phyloP scores from a whole-genome alignment of 1,140 invertebrate genomes.

The Drosophila busckii region DNA sequence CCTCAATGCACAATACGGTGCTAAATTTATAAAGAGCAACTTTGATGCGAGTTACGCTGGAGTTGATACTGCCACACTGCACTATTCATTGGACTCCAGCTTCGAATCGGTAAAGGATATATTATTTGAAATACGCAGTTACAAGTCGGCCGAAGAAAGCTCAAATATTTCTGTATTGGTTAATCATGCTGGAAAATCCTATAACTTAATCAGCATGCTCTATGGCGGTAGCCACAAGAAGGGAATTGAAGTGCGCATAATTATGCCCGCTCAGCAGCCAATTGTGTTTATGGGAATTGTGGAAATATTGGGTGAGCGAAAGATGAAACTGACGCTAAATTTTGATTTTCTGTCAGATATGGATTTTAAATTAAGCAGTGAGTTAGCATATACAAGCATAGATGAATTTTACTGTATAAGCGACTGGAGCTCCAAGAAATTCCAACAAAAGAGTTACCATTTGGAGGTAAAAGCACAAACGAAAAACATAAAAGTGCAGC shows the following conservation, averaged over 20 bases:
- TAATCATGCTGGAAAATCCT: constrained; percentile 37
- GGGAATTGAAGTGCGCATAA: constrained; percentile 38
- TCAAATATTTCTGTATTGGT: constrained; percentile 32
- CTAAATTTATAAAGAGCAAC: constrained; percentile 46
- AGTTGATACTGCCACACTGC: constrained; percentile 12
- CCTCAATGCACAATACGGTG: constrained; percentile 43
- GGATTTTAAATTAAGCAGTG: constrained; percentile 80
- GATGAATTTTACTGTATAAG: constrained; percentile 84
- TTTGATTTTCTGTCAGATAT: constrained; percentile 80
- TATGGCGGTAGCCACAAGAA: constrained; percentile 54
- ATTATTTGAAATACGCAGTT: constrained; percentile 80
- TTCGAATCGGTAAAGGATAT: constrained; percentile 81
- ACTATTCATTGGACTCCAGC: constrained; percentile 77
- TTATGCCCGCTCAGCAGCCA: constrained; percentile 60
- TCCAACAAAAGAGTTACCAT: constrained; percentile 84
- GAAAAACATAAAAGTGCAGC: constrained; percentile 82
- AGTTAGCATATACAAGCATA: constrained; percentile 82
- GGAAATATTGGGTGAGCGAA: constrained; percentile 80
- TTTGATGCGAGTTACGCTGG: constrained; percentile 21
- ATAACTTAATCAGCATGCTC: constrained; percentile 35
- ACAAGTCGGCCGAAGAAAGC: constrained; percentile 80
- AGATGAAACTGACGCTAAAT: constrained; percentile 81
- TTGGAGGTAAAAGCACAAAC: constrained; percentile 83
- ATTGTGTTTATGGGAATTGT: constrained; percentile 81
- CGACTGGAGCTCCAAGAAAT: constrained; percentile 83